Evolutionary conservation across 2,888 invertebrate species (phyloP), one percentile per base, ranked within the genome.

Genomic region (Rhogogaster chlorosoma): DNA sequence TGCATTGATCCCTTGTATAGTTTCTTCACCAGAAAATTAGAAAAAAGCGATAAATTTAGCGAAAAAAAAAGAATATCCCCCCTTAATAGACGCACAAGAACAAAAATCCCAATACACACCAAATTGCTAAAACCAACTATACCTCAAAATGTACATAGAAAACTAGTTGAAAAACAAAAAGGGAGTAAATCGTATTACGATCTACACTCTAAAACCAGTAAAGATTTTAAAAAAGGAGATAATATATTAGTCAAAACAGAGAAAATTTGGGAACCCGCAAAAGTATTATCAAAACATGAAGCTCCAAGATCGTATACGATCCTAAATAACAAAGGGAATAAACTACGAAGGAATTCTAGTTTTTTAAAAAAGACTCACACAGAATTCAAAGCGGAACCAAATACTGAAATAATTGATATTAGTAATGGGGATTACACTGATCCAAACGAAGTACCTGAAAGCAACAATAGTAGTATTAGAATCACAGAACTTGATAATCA

Each of bases 61-160:
- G n/a, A n/a, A n/a, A n/a, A n/a, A n/a, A n/a, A n/a, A n/a, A n/a
- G n/a, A n/a, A n/a, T n/a, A n/a, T n/a, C n/a, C n/a, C n/a, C n/a
- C n/a, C n/a, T n/a, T n/a, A 45, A 77, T 45, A 57, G 85, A 83
- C 15, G 32, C 5, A 18, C 75, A n/a, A 83, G 83, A 84, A 84
- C 73, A 1, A 75, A 57, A 84, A 36, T 85, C 32, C 84, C 84
- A 26, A 57, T 85, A 10, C 83, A 83, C 10, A 49, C 26, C 49
- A 75, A 83, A 36, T 15, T 38, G n/a, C 42, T 85, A 32, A 12
- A 49, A 53, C 83, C 85, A 38, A 15, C 12, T 15, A 38, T 71
- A 32, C 18, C 18, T 10, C n/a, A 10, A 38, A 71, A 71, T 32
- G 71, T 32, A 12, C 32, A 71, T 18, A 29, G 29, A 29, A 26